Conservation (phyloP, 2,888 invertebrate genomes). For the Chrysodeixis includens region DNA sequence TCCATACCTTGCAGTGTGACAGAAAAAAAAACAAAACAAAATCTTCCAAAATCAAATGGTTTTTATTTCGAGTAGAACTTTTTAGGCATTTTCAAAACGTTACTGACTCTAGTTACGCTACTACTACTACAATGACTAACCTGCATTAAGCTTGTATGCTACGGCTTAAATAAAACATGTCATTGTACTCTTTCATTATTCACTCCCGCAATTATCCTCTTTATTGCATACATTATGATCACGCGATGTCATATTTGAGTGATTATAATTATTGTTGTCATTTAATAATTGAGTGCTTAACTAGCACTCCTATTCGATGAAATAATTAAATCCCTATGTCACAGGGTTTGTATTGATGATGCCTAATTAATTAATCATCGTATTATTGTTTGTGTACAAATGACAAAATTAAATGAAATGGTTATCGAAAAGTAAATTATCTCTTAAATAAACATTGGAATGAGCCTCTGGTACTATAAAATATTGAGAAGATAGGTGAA, state of each 20-base stretch:
- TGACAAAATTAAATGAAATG: too few relatives aligned
- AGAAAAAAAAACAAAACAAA: too few relatives aligned
- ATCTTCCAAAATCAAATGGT: too few relatives aligned
- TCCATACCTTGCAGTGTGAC: too few relatives aligned
- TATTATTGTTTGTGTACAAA: neutral
- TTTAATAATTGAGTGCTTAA: neutral
- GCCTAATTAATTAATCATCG: neutral
- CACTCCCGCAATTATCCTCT: constrained; percentile 2
- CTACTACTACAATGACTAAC: constrained; percentile 10
- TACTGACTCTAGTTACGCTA: too few relatives aligned
- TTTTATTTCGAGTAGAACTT: too few relatives aligned
- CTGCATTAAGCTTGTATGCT: constrained; percentile 4
- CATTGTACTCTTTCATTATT: constrained; percentile 7
- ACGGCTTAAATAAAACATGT: neutral
- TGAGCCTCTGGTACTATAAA: too few relatives aligned
- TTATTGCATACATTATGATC: constrained; percentile 8
- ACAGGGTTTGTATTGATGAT: neutral
- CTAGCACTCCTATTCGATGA: neutral
- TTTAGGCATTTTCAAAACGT: too few relatives aligned
- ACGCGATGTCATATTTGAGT: constrained; percentile 18
- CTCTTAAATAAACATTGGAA: too few relatives aligned
- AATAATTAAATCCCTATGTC: neutral
- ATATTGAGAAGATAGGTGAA: neutral
- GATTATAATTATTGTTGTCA: neutral
- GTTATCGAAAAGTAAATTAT: too few relatives aligned